Percentiles rank a stretch among this genome's conserved stretches.
Evolutionary conservation across 2,113 vertebrate genomes (phyloP).

Genomic region (Cyphomyrus discorhynchus): DNA sequence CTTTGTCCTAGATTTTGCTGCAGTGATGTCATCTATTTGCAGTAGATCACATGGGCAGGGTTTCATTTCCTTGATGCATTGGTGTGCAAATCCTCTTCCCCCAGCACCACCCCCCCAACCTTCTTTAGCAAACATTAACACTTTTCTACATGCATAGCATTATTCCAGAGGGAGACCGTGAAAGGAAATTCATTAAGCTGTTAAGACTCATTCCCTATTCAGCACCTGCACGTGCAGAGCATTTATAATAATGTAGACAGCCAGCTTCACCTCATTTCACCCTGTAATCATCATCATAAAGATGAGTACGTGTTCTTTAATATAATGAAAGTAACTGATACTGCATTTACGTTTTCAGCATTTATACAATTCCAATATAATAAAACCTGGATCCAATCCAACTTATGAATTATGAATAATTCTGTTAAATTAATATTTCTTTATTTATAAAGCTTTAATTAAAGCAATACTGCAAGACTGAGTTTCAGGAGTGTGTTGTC

Average conservation of each 20-base stretch:
- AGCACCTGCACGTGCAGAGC: neutral
- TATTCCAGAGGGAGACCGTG: neutral
- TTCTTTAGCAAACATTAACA: neutral
- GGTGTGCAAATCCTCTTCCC: neutral
- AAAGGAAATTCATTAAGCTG: neutral
- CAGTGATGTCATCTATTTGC: constrained; percentile 22
- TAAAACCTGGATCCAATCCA: neutral
- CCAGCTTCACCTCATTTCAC: neutral
- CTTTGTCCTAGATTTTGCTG: constrained; percentile 17
- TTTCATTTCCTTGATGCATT: neutral
- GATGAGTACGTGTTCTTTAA: neutral
- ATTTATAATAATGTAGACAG: neutral
- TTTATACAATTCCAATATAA: neutral
- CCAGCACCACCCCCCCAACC: neutral
- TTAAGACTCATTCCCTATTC: neutral
- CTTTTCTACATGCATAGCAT: neutral
- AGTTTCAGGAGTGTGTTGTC: neutral
- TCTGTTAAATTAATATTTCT: neutral
- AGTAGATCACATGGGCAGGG: constrained; percentile 10
- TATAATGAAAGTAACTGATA: neutral
- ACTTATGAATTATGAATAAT: neutral
- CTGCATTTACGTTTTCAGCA: neutral
- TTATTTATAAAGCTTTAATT: neutral
- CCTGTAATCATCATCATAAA: neutral
- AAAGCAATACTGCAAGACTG: neutral